These are phyloP conservation scores for Heterocephalus glaber DNA, from an alignment of 2,113 vertebrate species.

Conservation along the genomic window DNA sequence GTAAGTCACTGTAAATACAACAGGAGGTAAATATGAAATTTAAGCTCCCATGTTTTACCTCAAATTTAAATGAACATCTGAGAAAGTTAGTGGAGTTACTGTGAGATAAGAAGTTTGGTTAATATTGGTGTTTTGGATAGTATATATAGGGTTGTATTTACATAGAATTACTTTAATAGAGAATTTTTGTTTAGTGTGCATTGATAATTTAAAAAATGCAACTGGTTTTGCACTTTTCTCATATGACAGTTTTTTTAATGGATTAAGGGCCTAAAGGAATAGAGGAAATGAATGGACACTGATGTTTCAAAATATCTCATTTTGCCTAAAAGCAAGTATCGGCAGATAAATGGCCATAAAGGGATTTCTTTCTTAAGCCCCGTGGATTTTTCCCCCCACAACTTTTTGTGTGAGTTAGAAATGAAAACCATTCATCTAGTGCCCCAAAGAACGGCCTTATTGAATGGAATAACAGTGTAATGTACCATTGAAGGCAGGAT, in stretches of 20 bases:
- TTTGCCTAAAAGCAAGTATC: slow-evolving; percentile 94
- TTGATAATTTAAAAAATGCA: slow-evolving; percentile 68
- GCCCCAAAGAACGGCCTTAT: slow-evolving; percentile 92
- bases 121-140: neutral
- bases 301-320: slow-evolving; percentile 92
- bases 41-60: slow-evolving; percentile 20
- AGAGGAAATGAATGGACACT: slow-evolving; percentile 90
- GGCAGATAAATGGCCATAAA: slow-evolving; percentile 91
- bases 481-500: slow-evolving; percentile 97
- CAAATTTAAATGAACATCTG: slow-evolving; percentile 20
- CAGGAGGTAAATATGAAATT: slow-evolving; percentile 48
- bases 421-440: slow-evolving; percentile 93
- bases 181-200: slow-evolving; percentile 78
- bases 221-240: slow-evolving; percentile 76
- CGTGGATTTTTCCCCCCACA: slow-evolving; percentile 87
- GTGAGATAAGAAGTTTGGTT: slow-evolving; percentile 27
- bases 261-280: slow-evolving; percentile 86
- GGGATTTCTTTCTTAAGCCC: slow-evolving; percentile 91
- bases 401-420: slow-evolving; percentile 92
- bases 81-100: neutral
- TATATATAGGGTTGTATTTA: slow-evolving; percentile 41
- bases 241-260: slow-evolving; percentile 78
- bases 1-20: neutral
- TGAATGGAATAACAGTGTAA: slow-evolving; percentile 95
- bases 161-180: slow-evolving; percentile 64